Base-by-base conservation (phyloP, 2,797 vertebrate species). In the Microcaecilia unicolor region DNA sequence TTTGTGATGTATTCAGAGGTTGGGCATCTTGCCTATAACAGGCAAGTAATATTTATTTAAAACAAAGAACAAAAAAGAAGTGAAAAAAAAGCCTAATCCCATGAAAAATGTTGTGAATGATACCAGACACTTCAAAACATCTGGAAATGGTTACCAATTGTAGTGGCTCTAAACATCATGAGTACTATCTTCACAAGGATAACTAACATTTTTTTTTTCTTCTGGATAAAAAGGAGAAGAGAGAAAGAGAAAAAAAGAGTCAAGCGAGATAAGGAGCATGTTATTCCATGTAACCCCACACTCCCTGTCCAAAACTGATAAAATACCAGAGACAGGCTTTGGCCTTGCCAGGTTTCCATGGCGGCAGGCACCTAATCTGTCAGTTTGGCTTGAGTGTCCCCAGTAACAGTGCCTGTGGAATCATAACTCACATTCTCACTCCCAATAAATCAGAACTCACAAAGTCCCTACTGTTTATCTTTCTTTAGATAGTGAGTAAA, bases 121-220 rank as follows among this genome's bases (percentile, higher is more conserved):
- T 25, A 7, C 18, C 48, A 61, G 25, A 26, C 37, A 48, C 19
- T 28, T 44, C 55, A 41, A 66, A 74, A 72, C 69, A 77, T 74
- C 72, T 76, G 76, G 65, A 67, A 70, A 41, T 66, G 10, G 35
- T 70, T 66, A 70, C 35, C 3, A 10, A 25, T 58, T 54, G 22
- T 55, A 46, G 3, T 62, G 48, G 28, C 50, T 63, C 51, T 53
- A 55, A 67, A 60, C 44, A 47, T 36, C 54, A 51, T 43, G 37
- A 26, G 27, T 4, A 15, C 41, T 63, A 47, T 62, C 51, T 55
- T 0, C 1, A 2, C 29, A 42, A 19, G 1, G 14, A 45, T 36
- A 56, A 28, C 44, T 18, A 33, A 32, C 34, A 34, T 28, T 37
- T 38, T 24, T 51, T 44, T 19, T 48, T 29, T 56, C 55, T n/a